A percentile compares a stretch with the other conserved stretches of the same genome.
Conservation (phyloP, 92 coral and sea anemone species). For the Muricea muricata region DNA sequence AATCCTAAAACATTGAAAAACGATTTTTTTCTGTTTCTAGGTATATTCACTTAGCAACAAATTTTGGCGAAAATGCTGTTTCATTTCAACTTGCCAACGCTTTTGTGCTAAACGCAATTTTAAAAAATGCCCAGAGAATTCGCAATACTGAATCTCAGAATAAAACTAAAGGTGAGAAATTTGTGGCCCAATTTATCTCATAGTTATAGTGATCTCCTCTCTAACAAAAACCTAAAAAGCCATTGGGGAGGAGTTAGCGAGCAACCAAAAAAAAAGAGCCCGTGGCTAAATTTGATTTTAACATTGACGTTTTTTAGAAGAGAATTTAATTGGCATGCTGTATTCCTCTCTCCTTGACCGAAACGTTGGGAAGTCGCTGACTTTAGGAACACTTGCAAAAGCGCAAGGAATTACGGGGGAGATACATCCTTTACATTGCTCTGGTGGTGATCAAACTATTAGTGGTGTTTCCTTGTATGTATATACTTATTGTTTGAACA, state of each 20-base stretch:
- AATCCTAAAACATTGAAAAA: too few species aligned
- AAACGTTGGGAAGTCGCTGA: background rate
- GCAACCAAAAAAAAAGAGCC: too few species aligned
- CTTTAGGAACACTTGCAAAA: background rate
- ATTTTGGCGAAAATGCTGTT: slow-evolving; percentile 20
- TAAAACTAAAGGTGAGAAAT: background rate
- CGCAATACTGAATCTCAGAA: background rate
- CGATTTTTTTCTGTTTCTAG: background rate
- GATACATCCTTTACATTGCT: slow-evolving; percentile 28
- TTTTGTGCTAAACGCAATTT: slow-evolving; percentile 22
- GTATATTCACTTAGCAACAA: slow-evolving; percentile 18
- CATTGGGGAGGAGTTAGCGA: too few species aligned
- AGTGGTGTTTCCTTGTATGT: slow-evolving; percentile 43
- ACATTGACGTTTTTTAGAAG: too few species aligned
- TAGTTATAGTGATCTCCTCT: too few species aligned
- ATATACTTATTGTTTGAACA: background rate
- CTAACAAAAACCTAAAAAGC: too few species aligned
- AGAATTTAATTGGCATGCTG: too few species aligned
- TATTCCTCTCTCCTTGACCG: background rate
- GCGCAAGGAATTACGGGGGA: slow-evolving; percentile 8
- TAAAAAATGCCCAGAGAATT: slow-evolving; percentile 8
- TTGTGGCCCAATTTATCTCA: too few species aligned
- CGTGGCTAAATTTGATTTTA: too few species aligned
- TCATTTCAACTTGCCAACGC: slow-evolving; percentile 37
- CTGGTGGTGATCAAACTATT: slow-evolving; percentile 40